Percentiles rank a stretch among this genome's conserved stretches.
phyloP scores from a whole-genome alignment of 2,888 invertebrate species.

The Labia minor region DNA sequence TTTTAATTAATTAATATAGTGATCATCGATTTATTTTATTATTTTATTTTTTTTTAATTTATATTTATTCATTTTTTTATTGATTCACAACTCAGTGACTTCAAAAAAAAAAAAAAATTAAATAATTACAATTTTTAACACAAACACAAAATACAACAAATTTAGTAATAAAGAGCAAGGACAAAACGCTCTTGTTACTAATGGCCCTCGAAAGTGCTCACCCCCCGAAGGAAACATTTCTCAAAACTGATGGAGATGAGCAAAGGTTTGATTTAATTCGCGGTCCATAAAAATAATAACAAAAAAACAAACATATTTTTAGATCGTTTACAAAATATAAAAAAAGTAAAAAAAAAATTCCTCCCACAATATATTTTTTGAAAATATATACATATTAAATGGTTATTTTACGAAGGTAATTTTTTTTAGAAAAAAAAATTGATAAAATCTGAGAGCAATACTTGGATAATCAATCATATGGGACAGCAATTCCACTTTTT shows the following conservation, averaged over 20 bases:
- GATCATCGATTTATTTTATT: slow-evolving; percentile 19
- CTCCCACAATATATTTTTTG: no score
- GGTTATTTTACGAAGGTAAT: no score
- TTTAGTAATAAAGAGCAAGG: slow-evolving; percentile 17
- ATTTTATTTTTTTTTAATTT: slow-evolving; percentile 19
- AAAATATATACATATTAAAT: no score
- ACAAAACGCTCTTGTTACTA: slow-evolving; percentile 18
- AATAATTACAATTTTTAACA: slow-evolving; percentile 3
- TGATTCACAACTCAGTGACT: background rate
- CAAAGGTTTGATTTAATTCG: slow-evolving; percentile 25
- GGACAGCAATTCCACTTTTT: no score
- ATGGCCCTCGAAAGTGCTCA: slow-evolving; percentile 26
- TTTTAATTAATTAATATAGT: slow-evolving; percentile 20
- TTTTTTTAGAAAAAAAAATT: no score
- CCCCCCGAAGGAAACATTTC: slow-evolving; percentile 24
- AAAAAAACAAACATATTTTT: slow-evolving; percentile 1
- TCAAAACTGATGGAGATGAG: slow-evolving; percentile 23
- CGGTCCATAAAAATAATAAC: slow-evolving; percentile 13
- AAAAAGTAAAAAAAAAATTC: no score
- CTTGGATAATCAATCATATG: no score
- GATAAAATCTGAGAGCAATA: no score
- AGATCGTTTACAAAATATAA: background rate
- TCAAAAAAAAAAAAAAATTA: slow-evolving; percentile 15
- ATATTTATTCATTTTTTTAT: background rate
- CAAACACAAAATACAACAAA: slow-evolving; percentile 17